Percentiles rank a stretch among this genome's conserved stretches.
These are phyloP conservation scores for Pteruthius melanotis DNA, from an alignment of 2,113 vertebrate species.

Conservation along the genomic window DNA sequence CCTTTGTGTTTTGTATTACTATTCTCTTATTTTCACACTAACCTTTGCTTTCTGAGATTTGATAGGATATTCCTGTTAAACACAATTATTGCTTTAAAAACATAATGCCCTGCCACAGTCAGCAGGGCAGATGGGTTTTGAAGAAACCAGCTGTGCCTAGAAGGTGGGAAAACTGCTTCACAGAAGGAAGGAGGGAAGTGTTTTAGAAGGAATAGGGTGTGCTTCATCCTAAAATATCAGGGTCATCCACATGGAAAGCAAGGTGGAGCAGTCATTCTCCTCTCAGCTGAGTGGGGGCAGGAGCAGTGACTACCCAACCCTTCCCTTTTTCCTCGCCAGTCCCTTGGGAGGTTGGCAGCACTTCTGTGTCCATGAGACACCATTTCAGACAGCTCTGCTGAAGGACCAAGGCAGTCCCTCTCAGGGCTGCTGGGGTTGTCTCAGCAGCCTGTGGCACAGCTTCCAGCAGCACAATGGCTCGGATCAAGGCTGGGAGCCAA, in stretches of 20 bases:
- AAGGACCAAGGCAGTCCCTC: not conserved
- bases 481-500: rapidly evolving
- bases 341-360: not conserved
- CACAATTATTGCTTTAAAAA: not conserved
- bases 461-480: rapidly evolving
- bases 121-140: not conserved
- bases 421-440: not conserved
- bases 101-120: not conserved
- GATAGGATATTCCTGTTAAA: not conserved
- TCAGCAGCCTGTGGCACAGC: rapidly evolving
- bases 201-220: not conserved
- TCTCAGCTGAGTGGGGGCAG: not conserved
- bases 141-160: not conserved
- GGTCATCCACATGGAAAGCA: not conserved
- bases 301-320: not conserved
- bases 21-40: not conserved
- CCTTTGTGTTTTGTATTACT: not conserved
- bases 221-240: not conserved
- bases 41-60: not conserved
- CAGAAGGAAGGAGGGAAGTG: not conserved
- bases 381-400: not conserved
- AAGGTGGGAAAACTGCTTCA: not conserved
- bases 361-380: not conserved
- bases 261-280: not conserved
- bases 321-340: rapidly evolving